Conservation (phyloP, 2,888 invertebrate species). For the Phyllotreta striolata region DNA sequence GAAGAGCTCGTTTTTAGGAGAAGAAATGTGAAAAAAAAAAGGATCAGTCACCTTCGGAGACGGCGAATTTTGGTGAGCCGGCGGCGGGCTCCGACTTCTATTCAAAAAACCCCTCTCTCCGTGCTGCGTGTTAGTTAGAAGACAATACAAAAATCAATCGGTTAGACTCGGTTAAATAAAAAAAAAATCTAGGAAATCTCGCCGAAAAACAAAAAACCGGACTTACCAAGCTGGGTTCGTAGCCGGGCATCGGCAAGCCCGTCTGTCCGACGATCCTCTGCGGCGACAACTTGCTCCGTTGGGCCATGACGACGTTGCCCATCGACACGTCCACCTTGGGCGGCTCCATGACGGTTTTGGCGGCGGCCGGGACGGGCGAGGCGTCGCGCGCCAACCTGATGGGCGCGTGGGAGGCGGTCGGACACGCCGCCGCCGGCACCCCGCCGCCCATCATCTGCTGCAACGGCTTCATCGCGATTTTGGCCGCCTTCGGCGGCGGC, state of each 20-base stretch:
- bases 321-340: slow-evolving; percentile 66
- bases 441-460: slow-evolving; percentile 40
- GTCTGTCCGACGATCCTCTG: slow-evolving; percentile 66
- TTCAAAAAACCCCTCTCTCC: slow-evolving; percentile 58
- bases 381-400: too few species aligned
- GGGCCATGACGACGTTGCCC: slow-evolving; percentile 66
- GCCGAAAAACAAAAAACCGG: slow-evolving; percentile 8
- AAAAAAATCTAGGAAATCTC: slow-evolving; percentile 18
- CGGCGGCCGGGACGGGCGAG: slow-evolving; percentile 59
- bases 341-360: slow-evolving; percentile 62
- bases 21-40: slow-evolving; percentile 16
- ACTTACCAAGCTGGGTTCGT: slow-evolving; percentile 77
- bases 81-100: slow-evolving; percentile 77
- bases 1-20: not conserved
- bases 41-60: slow-evolving; percentile 47
- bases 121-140: slow-evolving; percentile 66
- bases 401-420: too few species aligned
- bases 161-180: slow-evolving; percentile 14
- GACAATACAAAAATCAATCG: slow-evolving; percentile 37
- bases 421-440: too few species aligned
- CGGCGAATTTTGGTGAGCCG: slow-evolving; percentile 84
- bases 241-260: slow-evolving; percentile 68
- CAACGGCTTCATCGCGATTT: slow-evolving; percentile 49
- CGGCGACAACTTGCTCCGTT: slow-evolving; percentile 59
- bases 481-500: slow-evolving; percentile 48